Evolutionary conservation across 2,888 invertebrate species (phyloP).

Genomic region (Tryphoninae sp.): DNA sequence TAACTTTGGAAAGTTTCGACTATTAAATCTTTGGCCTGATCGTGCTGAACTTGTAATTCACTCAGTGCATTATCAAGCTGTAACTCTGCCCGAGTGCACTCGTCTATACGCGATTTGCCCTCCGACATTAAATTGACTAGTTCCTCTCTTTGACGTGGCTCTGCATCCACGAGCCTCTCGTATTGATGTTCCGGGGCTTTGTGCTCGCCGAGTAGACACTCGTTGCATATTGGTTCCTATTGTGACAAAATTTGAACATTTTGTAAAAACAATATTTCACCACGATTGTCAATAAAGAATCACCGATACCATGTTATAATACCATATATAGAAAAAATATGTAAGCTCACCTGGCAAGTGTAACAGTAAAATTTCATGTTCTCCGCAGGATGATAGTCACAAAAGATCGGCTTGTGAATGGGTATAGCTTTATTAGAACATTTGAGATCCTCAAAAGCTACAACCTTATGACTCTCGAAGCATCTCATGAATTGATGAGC

Average conservation of each 20-base stretch:
- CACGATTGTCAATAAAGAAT: no score
- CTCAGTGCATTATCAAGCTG: conserved; percentile 90
- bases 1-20: conserved; percentile 91
- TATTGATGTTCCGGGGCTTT: conserved; percentile 91
- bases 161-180: conserved; percentile 91
- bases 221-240: conserved; percentile 92
- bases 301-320: background rate
- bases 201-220: conserved; percentile 92
- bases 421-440: conserved; percentile 90
- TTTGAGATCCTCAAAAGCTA: conserved; percentile 93
- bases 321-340: background rate
- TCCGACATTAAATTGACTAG: conserved; percentile 89
- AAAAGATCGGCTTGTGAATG: conserved; percentile 94
- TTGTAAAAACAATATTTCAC: conserved; percentile 22
- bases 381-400: conserved; percentile 91
- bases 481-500: conserved; percentile 98
- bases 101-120: conserved; percentile 88
- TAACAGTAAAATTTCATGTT: conserved; percentile 94
- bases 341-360: conserved; percentile 85
- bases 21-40: conserved; percentile 92
- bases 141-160: conserved; percentile 90
- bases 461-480: conserved; percentile 96
- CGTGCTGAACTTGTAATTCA: conserved; percentile 93
- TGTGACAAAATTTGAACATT: background rate
- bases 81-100: conserved; percentile 89